Percentiles rank a stretch among this genome's conserved stretches.
These are phyloP conservation scores for Strigamia maritima DNA, from an alignment of 2,888 invertebrate genomes.

Conservation along the genomic window DNA sequence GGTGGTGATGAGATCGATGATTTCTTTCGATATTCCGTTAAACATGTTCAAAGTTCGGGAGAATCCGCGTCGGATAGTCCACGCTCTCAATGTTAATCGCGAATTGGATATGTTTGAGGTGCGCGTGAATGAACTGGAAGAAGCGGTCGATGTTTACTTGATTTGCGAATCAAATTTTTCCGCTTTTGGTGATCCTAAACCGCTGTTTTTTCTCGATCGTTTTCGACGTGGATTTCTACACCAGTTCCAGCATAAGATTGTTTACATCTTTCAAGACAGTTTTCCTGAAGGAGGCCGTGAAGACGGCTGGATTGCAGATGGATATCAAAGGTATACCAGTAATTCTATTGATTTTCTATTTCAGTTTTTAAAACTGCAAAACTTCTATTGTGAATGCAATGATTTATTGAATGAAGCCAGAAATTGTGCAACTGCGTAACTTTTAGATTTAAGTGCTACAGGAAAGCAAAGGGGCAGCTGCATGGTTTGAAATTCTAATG, in stretches of 20 bases:
- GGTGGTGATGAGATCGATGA: not conserved
- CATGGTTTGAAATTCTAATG: too few species aligned
- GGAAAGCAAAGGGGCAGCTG: too few species aligned
- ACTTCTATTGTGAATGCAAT: too few species aligned
- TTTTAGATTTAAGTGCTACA: too few species aligned
- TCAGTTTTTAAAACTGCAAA: too few species aligned
- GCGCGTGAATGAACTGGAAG: conserved; percentile 60
- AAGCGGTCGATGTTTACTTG: conserved; percentile 64
- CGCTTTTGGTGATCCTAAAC: conserved; percentile 48
- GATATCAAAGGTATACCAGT: conserved; percentile 9
- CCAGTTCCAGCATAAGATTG: conserved; percentile 57
- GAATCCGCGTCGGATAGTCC: conserved; percentile 58
- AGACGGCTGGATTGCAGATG: conserved; percentile 3
- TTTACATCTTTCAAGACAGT: conserved; percentile 53
- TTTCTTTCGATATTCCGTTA: not conserved
- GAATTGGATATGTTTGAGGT: conserved; percentile 55
- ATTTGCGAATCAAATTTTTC: conserved; percentile 54
- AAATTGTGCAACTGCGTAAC: too few species aligned
- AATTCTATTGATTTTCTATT: too few species aligned
- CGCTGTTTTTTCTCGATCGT: conserved; percentile 54
- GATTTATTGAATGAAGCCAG: too few species aligned
- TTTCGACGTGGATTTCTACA: conserved; percentile 56
- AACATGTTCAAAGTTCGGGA: conserved; percentile 47
- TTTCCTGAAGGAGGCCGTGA: conserved; percentile 38
- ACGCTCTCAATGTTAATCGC: conserved; percentile 59